Evolutionary conservation across 2,113 vertebrate genomes (phyloP).

Genomic region (Notarius quadriscutis): DNA sequence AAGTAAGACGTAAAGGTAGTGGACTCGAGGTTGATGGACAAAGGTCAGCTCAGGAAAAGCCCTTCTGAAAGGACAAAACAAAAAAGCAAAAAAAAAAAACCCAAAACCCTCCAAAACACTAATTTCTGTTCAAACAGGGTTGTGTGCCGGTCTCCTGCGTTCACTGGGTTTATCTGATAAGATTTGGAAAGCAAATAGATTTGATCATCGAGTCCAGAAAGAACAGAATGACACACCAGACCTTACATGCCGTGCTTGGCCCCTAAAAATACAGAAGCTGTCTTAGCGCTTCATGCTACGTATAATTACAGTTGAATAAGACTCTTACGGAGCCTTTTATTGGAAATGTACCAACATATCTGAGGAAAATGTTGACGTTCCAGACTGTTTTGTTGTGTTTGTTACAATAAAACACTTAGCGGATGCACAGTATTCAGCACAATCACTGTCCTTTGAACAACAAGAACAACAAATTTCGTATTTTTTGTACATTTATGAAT

Average conservation of each 20-base stretch:
- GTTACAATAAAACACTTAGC: too few species aligned
- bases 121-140: background rate
- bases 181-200: background rate
- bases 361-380: too few species aligned
- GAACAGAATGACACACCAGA: background rate
- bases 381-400: too few species aligned
- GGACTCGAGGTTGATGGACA: slow-evolving; percentile 40
- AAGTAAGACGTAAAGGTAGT: slow-evolving; percentile 19
- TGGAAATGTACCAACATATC: too few species aligned
- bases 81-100: background rate
- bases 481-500: background rate
- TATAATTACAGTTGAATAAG: background rate
- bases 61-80: slow-evolving; percentile 20
- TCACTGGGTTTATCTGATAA: background rate
- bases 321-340: too few species aligned
- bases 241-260: background rate
- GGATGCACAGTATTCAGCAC: too few species aligned
- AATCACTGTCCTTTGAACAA: too few species aligned
- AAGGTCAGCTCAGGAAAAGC: background rate
- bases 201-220: background rate
- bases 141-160: background rate
- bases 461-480: too few species aligned
- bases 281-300: background rate
- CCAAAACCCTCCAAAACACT: too few species aligned
- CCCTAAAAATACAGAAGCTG: background rate